Base-by-base conservation (phyloP, 2,113 vertebrate genomes). In the Megaleporinus macrocephalus region DNA sequence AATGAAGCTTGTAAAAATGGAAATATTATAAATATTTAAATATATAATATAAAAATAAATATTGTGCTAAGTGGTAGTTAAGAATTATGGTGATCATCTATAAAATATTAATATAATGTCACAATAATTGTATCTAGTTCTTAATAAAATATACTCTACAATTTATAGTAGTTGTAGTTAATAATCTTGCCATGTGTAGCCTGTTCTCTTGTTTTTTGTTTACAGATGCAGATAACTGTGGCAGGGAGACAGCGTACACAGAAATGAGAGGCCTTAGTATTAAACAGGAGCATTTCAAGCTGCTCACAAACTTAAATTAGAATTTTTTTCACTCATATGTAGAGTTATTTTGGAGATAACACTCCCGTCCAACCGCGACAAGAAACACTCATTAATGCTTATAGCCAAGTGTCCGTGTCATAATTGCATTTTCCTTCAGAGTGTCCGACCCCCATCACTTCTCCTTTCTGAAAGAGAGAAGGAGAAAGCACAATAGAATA, bases 401-500 rank as follows among this genome's bases (percentile, higher is more conserved):
- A 61, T 36, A 22, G 65, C 68, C 62, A 76, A 79, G 68, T 65
- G 55, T 70, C 53, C 14, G 26, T 68, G 72, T 66, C 66, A 70
- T 83, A 83, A 79, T 86, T 77, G 73, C 44, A 12, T 53, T 76
- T 66, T 69, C 53, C 63, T n/a, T 36, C 63, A 79, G 71, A 74
- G 62, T 77, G 76, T 79, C 69, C 47, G 73, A 10, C 59, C 80
- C 59, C 72, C 82, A 49, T 71, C 73, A 33, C 84, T 49, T 57
- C 18, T 7, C 33, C 63, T 12, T 24, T 20, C 53, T 1, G n/a
- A 73, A 61, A 79, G 53, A 77, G 59, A 82, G 63, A 63, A 68
- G n/a, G 24, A 83, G 61, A 59, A 68, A 53, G 76, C 62, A 61
- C 73, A 76, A 87, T 87, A 47, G 87, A n/a, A n/a, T n/a, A n/a